These are phyloP conservation scores for Ifrita kowaldi DNA, from an alignment of 2,113 vertebrate genomes.

Conservation along the genomic window DNA sequence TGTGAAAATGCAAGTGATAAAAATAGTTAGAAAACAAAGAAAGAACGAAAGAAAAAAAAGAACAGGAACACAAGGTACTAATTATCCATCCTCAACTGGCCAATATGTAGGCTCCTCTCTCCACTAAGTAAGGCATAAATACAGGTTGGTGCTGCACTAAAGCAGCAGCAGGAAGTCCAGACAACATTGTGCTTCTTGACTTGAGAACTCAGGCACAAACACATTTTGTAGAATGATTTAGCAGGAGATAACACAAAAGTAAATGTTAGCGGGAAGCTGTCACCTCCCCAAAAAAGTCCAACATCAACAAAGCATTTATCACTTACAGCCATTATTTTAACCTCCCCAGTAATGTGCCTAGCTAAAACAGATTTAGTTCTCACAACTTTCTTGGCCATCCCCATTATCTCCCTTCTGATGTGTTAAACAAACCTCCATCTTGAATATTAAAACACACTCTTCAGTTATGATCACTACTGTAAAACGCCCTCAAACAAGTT, in stretches of 20 bases:
- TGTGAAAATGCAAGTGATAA: constrained; percentile 9
- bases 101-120: not conserved
- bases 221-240: not conserved
- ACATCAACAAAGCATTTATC: not conserved
- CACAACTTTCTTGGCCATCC: not conserved
- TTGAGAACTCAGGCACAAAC: not conserved
- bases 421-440: not conserved
- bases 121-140: not conserved
- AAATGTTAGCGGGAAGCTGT: not conserved
- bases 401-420: not conserved
- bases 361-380: not conserved
- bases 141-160: not conserved
- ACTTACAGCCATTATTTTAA: not conserved
- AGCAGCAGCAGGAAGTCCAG: not conserved
- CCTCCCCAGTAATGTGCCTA: not conserved
- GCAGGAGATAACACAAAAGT: not conserved
- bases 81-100: not conserved
- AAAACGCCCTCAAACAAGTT: not conserved
- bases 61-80: not conserved
- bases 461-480: not conserved
- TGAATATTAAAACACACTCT: not conserved
- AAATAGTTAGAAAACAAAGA: not conserved
- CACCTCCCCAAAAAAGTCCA: not conserved
- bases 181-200: not conserved
- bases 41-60: fast-evolving